Conservation (phyloP, 2,113 vertebrate genomes). For the Corydoras sp. region DNA sequence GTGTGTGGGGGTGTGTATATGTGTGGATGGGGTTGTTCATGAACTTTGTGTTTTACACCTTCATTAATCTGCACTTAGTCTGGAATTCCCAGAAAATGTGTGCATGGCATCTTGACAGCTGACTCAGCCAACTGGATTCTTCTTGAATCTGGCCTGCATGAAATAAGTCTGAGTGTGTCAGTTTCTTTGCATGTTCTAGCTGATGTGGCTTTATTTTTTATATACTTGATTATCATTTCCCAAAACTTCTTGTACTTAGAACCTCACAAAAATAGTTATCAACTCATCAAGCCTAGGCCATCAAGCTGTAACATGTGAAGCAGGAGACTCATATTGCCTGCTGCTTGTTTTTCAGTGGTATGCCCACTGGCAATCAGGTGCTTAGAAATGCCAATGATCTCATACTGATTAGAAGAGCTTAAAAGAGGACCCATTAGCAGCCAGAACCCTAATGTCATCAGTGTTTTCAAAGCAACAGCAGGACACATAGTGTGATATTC, state of each 20-base stretch:
- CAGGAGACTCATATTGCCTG: conserved; percentile 29
- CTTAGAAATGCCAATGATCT: conserved; percentile 58
- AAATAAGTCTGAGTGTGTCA: not conserved
- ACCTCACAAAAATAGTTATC: too few relatives aligned
- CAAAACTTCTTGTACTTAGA: not conserved
- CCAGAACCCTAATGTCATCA: too few relatives aligned
- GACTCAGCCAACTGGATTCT: not conserved
- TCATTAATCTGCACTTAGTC: not conserved
- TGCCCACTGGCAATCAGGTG: conserved; percentile 46
- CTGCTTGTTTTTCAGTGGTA: conserved; percentile 47
- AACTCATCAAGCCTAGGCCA: not conserved
- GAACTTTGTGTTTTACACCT: not conserved
- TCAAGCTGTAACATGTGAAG: conserved; percentile 18
- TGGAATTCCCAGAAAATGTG: not conserved
- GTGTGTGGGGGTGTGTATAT: too few relatives aligned
- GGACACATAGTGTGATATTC: too few relatives aligned
- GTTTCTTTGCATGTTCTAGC: not conserved
- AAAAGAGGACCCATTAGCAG: too few relatives aligned
- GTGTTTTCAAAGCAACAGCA: too few relatives aligned
- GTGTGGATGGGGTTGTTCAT: too few relatives aligned
- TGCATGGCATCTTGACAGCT: not conserved
- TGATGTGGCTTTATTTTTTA: not conserved
- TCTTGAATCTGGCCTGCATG: not conserved
- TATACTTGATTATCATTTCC: conserved; percentile 2
- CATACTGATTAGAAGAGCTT: conserved; percentile 37